Base-by-base conservation (phyloP, 35 echinoderm and acorn worm genomes). In the Ophioderma brevispina region DNA sequence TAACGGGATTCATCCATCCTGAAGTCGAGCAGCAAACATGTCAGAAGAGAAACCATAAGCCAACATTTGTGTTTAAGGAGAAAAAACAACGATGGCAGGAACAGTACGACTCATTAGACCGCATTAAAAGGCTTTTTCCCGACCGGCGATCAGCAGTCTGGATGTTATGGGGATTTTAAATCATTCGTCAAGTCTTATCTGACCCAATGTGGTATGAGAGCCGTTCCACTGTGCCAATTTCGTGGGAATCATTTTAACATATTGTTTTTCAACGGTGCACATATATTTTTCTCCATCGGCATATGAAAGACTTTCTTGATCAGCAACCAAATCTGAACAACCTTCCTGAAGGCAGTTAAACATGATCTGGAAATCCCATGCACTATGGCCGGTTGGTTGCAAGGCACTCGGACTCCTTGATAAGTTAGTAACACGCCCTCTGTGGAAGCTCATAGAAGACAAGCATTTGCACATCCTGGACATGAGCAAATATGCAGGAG, bases 151-250 rank as follows among this genome's bases (percentile, higher is more conserved):
- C n/a, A n/a, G n/a, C n/a, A n/a, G n/a, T n/a, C n/a, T n/a, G n/a
- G n/a, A n/a, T n/a, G n/a, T n/a, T n/a, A n/a, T n/a, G n/a, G n/a
- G n/a, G n/a, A n/a, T n/a, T n/a, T n/a, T n/a, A n/a, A n/a, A n/a
- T n/a, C n/a, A n/a, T n/a, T n/a, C n/a, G n/a, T n/a, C n/a, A n/a
- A n/a, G n/a, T n/a, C n/a, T n/a, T n/a, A n/a, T n/a, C n/a, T n/a
- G n/a, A n/a, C n/a, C n/a, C n/a, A n/a, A n/a, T n/a, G n/a, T n/a
- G n/a, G n/a, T n/a, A n/a, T n/a, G n/a, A n/a, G n/a, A n/a, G n/a
- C 80, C 18, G 80, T 82, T 23, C 39, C 80, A 82, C 80, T 82
- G 32, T 82, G 80, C 35, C 80, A 50, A 86, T 86, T 86, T 31
- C 31, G 84, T 18, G 84, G 46, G 37, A 86, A 86, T 86, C 17